phyloP scores from a whole-genome alignment of 2,797 vertebrate genomes.

The Parauchenoglanis punctatus region DNA sequence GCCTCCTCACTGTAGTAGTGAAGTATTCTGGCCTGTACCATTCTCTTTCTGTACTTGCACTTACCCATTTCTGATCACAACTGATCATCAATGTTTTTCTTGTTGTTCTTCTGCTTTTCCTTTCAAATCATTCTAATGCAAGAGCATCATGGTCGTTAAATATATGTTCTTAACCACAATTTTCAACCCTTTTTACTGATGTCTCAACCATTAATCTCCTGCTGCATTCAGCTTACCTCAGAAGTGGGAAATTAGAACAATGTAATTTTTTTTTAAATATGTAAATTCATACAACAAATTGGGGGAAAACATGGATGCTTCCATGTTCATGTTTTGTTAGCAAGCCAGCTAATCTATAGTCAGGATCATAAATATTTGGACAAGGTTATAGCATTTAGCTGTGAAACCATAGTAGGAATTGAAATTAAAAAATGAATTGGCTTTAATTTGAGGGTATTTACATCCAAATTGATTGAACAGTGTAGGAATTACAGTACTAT shows the following conservation, averaged over 20 bases:
- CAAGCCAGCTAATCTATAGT: too few relatives aligned
- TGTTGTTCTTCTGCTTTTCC: background rate
- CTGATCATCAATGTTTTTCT: too few relatives aligned
- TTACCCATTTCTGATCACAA: background rate
- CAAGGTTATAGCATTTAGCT: too few relatives aligned
- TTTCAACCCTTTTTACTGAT: background rate
- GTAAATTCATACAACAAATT: background rate
- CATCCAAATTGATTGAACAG: too few relatives aligned
- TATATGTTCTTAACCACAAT: background rate
- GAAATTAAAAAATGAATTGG: too few relatives aligned
- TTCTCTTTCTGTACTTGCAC: background rate
- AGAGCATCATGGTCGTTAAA: background rate
- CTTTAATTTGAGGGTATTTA: too few relatives aligned
- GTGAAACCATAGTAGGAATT: too few relatives aligned
- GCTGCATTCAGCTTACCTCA: background rate
- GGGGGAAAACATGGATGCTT: background rate
- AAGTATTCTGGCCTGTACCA: background rate
- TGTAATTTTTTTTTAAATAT: background rate
- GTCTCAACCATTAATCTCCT: background rate
- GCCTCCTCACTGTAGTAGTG: background rate
- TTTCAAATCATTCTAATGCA: background rate
- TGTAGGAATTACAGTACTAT: background rate
- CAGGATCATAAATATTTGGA: too few relatives aligned
- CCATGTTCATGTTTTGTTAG: too few relatives aligned
- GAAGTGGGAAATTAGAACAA: background rate